These are phyloP conservation scores for Polyommatus iphigenia DNA, from an alignment of 2,888 invertebrate genomes.

Conservation along the genomic window DNA sequence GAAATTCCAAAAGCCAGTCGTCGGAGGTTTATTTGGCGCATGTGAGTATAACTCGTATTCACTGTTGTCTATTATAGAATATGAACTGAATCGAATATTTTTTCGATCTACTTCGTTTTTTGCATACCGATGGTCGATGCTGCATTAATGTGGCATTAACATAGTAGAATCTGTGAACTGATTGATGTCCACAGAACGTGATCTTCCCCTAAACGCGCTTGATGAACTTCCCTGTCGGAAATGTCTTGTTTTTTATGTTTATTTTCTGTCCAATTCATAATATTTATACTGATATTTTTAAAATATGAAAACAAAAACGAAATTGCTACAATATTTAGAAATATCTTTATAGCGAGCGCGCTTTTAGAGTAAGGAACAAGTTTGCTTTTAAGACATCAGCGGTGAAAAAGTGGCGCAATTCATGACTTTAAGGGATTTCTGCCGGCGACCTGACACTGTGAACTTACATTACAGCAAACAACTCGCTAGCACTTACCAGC, in stretches of 20 bases:
- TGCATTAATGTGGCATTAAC: too few relatives aligned
- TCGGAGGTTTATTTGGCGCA: too few relatives aligned
- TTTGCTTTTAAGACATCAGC: constrained; percentile 21
- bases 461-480: constrained; percentile 28
- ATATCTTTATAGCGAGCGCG: constrained; percentile 8
- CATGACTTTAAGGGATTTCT: constrained; percentile 31
- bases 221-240: neutral
- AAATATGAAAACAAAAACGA: neutral
- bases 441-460: constrained; percentile 25
- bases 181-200: neutral
- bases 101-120: too few relatives aligned
- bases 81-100: too few relatives aligned
- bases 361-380: constrained; percentile 8
- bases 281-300: neutral
- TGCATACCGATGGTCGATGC: too few relatives aligned
- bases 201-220: neutral
- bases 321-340: constrained; percentile 1
- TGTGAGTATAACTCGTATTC: too few relatives aligned
- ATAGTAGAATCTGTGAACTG: too few relatives aligned
- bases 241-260: neutral
- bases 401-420: constrained; percentile 29
- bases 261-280: neutral
- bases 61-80: too few relatives aligned
- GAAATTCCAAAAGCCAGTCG: too few relatives aligned
- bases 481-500: neutral